phyloP scores from a whole-genome alignment of 2,797 vertebrate genomes.

The Buceros bicornis region DNA sequence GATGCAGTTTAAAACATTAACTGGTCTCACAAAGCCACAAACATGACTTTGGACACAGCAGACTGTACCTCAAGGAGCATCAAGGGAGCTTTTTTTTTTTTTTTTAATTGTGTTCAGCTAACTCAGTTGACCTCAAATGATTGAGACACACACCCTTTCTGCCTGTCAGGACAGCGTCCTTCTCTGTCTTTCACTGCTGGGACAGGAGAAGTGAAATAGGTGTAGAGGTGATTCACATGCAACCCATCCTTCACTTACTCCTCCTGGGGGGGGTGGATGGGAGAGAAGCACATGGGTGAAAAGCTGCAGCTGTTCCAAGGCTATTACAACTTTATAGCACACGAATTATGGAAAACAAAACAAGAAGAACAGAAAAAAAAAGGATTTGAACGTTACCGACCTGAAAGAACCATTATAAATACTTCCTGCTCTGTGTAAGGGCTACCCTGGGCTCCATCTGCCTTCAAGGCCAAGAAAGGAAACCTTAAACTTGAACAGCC shows the following conservation, averaged over 20 bases:
- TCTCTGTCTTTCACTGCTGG: slow-evolving; percentile 24
- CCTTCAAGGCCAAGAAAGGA: slow-evolving; percentile 61
- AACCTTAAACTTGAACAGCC: slow-evolving; percentile 51
- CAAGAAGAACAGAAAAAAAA: neutral
- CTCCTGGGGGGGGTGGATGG: neutral
- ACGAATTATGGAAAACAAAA: slow-evolving; percentile 36
- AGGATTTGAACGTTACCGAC: neutral
- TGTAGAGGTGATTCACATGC: slow-evolving; percentile 36
- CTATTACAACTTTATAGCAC: slow-evolving; percentile 5
- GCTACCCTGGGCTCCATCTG: slow-evolving; percentile 55
- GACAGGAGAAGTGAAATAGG: slow-evolving; percentile 65
- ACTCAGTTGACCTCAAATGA: slow-evolving; percentile 67
- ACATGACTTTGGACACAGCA: rapidly evolving
- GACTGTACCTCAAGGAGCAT: slow-evolving; percentile 26
- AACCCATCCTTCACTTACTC: slow-evolving; percentile 43
- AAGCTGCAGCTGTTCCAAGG: slow-evolving; percentile 33
- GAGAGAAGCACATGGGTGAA: neutral
- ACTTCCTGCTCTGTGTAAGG: slow-evolving; percentile 19
- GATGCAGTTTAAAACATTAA: slow-evolving; percentile 17
- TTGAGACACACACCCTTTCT: slow-evolving; percentile 69
- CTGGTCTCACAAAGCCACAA: neutral
- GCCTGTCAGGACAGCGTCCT: slow-evolving; percentile 70
- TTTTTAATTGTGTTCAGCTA: slow-evolving; percentile 45
- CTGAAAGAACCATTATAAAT: slow-evolving; percentile 31
- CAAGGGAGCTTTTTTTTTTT: neutral